Evolutionary conservation across 1,140 invertebrate species (phyloP).

Genomic region (Saccostrea glomerata): DNA sequence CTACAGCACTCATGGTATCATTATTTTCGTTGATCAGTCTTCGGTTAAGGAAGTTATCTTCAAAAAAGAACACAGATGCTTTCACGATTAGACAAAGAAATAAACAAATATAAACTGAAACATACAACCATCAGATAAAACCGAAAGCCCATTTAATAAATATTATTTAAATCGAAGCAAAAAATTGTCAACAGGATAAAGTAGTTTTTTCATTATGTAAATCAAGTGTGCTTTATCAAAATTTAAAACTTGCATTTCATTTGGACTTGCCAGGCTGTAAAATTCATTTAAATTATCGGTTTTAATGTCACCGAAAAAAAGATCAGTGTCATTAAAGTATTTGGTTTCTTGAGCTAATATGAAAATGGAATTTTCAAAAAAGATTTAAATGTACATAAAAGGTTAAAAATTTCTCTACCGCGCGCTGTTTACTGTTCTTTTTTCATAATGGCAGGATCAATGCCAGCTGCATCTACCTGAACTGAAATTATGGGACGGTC

Average conservation of each 20-base stretch:
- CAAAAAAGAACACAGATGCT: not conserved
- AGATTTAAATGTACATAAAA: not conserved
- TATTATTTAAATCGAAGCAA: not conserved
- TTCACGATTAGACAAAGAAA: not conserved
- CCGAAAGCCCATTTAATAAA: not conserved
- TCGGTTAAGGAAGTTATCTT: not conserved
- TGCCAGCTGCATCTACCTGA: not conserved
- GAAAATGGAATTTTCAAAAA: constrained; percentile 13
- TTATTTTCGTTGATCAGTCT: no score
- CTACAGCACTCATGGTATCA: not conserved
- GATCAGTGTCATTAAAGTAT: constrained; percentile 13
- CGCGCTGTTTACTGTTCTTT: not conserved
- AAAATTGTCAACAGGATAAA: not conserved
- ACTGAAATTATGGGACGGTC: not conserved
- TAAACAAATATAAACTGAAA: not conserved
- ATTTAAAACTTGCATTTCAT: not conserved
- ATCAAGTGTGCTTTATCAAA: constrained; percentile 21
- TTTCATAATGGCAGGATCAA: not conserved
- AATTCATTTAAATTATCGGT: constrained; percentile 25
- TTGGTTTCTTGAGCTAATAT: constrained; percentile 10
- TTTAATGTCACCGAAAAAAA: constrained; percentile 24
- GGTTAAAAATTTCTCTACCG: constrained; percentile 8
- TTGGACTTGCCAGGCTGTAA: constrained; percentile 1
- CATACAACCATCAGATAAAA: not conserved
- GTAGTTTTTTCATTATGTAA: not conserved